Evolutionary conservation across 2,113 vertebrate genomes (phyloP).

Genomic region (Tachysurus vachellii): DNA sequence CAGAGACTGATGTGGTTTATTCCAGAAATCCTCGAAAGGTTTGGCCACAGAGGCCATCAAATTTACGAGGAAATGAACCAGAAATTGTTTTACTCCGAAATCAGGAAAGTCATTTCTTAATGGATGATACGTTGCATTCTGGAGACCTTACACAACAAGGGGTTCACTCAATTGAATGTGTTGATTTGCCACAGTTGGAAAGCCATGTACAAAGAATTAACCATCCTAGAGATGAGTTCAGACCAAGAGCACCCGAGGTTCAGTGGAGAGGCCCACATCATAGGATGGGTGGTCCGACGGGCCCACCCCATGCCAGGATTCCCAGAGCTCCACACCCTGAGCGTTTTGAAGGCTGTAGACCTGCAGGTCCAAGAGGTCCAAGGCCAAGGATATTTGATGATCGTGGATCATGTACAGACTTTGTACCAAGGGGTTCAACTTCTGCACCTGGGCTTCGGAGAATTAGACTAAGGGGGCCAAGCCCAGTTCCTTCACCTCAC

Average conservation of each 20-base stretch:
- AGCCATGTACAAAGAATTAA: conserved; percentile 22
- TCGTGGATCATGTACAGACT: conserved; percentile 61
- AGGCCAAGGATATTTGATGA: conserved; percentile 1
- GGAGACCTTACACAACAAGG: conserved; percentile 16
- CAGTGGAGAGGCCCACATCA: conserved; percentile 35
- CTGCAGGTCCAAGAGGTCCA: conserved; percentile 23
- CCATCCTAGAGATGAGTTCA: conserved; percentile 24
- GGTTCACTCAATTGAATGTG: neutral
- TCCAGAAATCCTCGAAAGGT: neutral
- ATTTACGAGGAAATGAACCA: neutral
- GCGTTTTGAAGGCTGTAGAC: conserved; percentile 8
- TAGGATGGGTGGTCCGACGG: conserved; percentile 42
- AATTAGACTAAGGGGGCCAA: conserved; percentile 4
- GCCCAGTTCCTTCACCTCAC: conserved; percentile 17
- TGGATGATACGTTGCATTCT: conserved; percentile 40
- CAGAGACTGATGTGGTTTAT: neutral
- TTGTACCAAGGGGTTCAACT: conserved; percentile 60
- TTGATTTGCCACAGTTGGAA: neutral
- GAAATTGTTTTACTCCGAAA: conserved; percentile 8
- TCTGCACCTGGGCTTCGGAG: conserved; percentile 46
- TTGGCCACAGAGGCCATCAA: neutral
- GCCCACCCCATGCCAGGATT: conserved; percentile 4
- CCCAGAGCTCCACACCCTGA: conserved; percentile 21
- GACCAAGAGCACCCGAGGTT: conserved; percentile 7
- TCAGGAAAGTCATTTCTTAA: conserved; percentile 46